Base-by-base conservation (phyloP, 35 echinoderm and acorn worm genomes). In the Diadema setosum region DNA sequence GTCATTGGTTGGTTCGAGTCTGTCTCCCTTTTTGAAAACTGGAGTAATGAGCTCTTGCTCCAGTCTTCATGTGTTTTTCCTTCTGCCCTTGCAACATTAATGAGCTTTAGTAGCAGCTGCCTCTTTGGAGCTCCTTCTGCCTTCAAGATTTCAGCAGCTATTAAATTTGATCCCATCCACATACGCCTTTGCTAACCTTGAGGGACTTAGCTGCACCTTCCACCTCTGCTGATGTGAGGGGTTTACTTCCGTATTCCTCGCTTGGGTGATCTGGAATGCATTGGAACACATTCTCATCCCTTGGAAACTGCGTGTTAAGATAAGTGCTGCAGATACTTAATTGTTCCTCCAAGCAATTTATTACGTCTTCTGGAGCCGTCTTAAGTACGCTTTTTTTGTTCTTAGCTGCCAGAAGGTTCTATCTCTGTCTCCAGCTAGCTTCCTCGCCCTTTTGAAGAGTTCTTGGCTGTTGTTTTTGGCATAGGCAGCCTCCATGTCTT, bases 21-120 rank as follows among this genome's bases (percentile, higher is more conserved):
- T 58, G 6, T 89, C 73, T 39, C 45, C 70, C 61, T 88, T 81
- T 75, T 89, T 89, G 37, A 39, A 89, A n/a, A n/a, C n/a, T 27
- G 73, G 87, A 31, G 87, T 82, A 3, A 81, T 81, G 29, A 81
- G 45, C 33, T 49, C 37, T 42, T 61, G 30, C 87, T 89, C 52
- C 34, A 82, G 34, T 88, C 86, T 59, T 61, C 32, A 5, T 46
- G 70, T 15, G 69, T 88, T 30, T 89, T 42, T 20, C 87, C 75
- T 29, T 81, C 46, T 56, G 18, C 2, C 45, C 48, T 59, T 16
- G 46, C 82, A 29, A 45, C 12, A 1, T 81, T 89, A 6, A 58
- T 60, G 4, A 87, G 35, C 29, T 75, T 75, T 18, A 87, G 44
- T 5, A 89, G 45, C 40, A 89, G 3, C 43, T 81, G 50, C 29